A percentile compares a stretch with the other conserved stretches of the same genome.
Evolutionary conservation across 2,797 vertebrate genomes (phyloP).

Genomic region (Cheirogaleus major): DNA sequence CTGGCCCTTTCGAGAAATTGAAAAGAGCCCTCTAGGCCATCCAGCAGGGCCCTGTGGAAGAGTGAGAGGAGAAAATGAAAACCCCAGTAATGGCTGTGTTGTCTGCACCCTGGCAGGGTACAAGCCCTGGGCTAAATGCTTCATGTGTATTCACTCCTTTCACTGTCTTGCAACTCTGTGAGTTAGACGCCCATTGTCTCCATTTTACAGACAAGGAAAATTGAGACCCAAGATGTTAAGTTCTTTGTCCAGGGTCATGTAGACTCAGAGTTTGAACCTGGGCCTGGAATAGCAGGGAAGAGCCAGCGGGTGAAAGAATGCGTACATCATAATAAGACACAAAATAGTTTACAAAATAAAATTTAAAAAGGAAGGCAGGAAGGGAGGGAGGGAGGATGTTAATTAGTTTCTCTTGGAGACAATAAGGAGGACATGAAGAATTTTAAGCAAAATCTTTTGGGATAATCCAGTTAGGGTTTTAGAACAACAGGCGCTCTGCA

Average conservation of each 20-base stretch:
- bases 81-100: fast-evolving
- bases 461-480: not conserved
- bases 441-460: not conserved
- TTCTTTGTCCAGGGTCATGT: not conserved
- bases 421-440: not conserved
- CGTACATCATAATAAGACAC: not conserved
- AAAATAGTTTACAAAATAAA: not conserved
- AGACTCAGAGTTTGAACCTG: not conserved
- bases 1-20: not conserved
- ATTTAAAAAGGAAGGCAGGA: not conserved
- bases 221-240: not conserved
- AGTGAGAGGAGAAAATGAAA: not conserved
- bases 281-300: not conserved
- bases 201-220: not conserved
- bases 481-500: not conserved
- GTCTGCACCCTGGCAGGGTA: fast-evolving
- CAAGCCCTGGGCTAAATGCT: not conserved
- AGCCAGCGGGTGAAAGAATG: not conserved
- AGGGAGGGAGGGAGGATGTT: fast-evolving
- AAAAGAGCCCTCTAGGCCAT: not conserved
- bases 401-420: not conserved
- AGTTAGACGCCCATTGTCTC: not conserved
- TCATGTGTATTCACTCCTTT: not conserved
- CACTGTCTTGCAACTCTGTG: not conserved
- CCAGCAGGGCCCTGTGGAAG: not conserved